A percentile compares a stretch with the other conserved stretches of the same genome.
These are phyloP conservation scores for Microctenopoma steveboyesi DNA, from an alignment of 2,797 vertebrate species.

Conservation along the genomic window DNA sequence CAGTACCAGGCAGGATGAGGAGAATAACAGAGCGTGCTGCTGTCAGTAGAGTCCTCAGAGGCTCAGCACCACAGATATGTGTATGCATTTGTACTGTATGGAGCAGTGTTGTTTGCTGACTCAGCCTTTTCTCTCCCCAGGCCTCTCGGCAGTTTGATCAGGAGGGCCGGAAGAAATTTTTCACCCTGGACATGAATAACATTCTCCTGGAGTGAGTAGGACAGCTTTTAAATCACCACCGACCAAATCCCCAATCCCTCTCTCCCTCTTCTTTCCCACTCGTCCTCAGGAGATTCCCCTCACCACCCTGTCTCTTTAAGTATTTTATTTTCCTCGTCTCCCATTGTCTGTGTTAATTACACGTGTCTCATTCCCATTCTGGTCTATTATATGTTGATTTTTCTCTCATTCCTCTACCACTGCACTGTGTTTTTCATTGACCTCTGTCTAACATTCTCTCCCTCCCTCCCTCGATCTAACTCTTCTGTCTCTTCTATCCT, in stretches of 20 bases:
- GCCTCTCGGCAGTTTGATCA: conserved; percentile 97
- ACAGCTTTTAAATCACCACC: conserved; percentile 59
- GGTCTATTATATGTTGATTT: conserved; percentile 1
- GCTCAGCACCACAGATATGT: conserved; percentile 25
- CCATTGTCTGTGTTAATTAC: conserved; percentile 45
- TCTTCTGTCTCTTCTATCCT: neutral
- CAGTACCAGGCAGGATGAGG: conserved; percentile 1
- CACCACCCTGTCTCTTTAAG: conserved; percentile 27
- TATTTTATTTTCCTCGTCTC: conserved; percentile 38
- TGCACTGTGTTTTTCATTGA: conserved; percentile 9
- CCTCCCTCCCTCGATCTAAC: neutral
- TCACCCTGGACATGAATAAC: conserved; percentile 98
- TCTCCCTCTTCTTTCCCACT: conserved; percentile 26
- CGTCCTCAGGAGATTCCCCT: conserved; percentile 51
- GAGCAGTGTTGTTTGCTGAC: conserved; percentile 58
- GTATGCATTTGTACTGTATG: conserved; percentile 37
- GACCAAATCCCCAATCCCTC: conserved; percentile 32
- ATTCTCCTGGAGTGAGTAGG: conserved; percentile 97
- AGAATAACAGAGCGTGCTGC: conserved; percentile 3
- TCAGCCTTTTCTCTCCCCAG: conserved; percentile 76
- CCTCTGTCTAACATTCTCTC: neutral
- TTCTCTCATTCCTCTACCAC: conserved; percentile 16
- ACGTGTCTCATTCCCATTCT: conserved; percentile 45
- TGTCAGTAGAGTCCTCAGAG: conserved; percentile 16
- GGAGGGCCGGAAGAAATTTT: conserved; percentile 98